Base-by-base conservation (phyloP, 2,888 invertebrate genomes). In the Cheilosia pagana region DNA sequence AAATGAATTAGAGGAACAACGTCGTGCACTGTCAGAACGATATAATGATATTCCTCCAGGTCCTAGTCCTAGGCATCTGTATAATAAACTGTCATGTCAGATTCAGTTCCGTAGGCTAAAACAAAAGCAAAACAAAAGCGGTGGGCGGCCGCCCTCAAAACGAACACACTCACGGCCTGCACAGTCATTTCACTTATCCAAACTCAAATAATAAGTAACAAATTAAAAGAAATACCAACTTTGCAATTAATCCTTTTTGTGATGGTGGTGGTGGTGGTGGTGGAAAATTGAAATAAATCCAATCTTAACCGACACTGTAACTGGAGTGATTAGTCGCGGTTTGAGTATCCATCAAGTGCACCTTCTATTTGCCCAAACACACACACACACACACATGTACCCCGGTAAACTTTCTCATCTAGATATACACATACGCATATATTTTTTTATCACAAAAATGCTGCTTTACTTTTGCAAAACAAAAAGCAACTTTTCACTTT, bases 171-270 rank as follows among this genome's bases (percentile, higher is more conserved):
- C 45, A 52, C 59, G 63, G 67, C 68, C 81, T 70, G 75, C 21
- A 63, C 52, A 70, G 50, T 23, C 48, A n/a, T 50, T 57, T 52
- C 63, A 53, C 57, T 63, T 53, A 14, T 21, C 50, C 41, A 5
- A 43, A 62, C 8, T 68, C 41, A 45, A 60, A 50, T 21, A 12
- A 57, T 48, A n/a, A n/a, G n/a, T n/a, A 43, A 50, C 4, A 70
- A 57, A 31, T n/a, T n/a, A 57, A 55, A 62, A 68, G 25, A 53
- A 55, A 45, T 81, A 85, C 79, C 67, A 77, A 72, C 81, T 81
- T 81, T 76, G 60, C 60, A 85, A 67, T 81, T 79, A 75, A 85
- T 85, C 85, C 85, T 53, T 83, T 83, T 68, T 59, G 8, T n/a
- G n/a, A 2, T n/a, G n/a, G n/a, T n/a, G n/a, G 50, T 23, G 16